Base-by-base conservation (phyloP, 2,113 vertebrate genomes). In the Scophthalmus maximus region DNA sequence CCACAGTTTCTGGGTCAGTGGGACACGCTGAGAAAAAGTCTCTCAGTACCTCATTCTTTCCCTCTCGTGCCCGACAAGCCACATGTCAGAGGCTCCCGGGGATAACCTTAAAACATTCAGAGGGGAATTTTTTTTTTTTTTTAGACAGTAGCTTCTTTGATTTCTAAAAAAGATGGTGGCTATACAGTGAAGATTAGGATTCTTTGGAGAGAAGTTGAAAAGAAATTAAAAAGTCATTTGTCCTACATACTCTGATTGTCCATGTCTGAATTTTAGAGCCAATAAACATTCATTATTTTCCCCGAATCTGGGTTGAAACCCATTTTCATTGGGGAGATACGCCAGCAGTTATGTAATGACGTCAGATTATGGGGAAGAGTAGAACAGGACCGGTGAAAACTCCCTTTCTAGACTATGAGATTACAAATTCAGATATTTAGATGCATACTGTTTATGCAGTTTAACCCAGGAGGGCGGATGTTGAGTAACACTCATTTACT, bases 1-100 rank as follows among this genome's bases (percentile, higher is more conserved):
- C 82, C 81, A 29, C 49, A 7, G 75, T 93, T 94, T 92, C 87
- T 94, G 88, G 93, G 92, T 94, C 91, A 94, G 90, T 94, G 82
- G 91, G 91, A 81, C 92, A 89, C 8, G 26, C 44, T 27, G 62
- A 53, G 75, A 64, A 73, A 82, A 73, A 55, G 61, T 73, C 53
- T 84, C 57, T 77, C 40, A 20, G 52, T 34, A 49, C 73, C 51
- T 71, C 23, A 20, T 75, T 84, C 60, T 67, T 65, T 27, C 46
- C 36, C 67, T 44, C 49, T 59, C 4, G 20, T 82, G 82, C 47
- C 53, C 56, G 20, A 36, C 15, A 46, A n/a, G 60, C 78, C 78
- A 79, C 81, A 66, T 81, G 78, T 76, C 22, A 29, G 8, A 42
- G 17, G 36, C 71, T 82, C 73, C 70, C 46, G 10, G 67, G 73